Conservation (phyloP, 2,797 vertebrate species). For the Eleutherodactylus coqui region DNA sequence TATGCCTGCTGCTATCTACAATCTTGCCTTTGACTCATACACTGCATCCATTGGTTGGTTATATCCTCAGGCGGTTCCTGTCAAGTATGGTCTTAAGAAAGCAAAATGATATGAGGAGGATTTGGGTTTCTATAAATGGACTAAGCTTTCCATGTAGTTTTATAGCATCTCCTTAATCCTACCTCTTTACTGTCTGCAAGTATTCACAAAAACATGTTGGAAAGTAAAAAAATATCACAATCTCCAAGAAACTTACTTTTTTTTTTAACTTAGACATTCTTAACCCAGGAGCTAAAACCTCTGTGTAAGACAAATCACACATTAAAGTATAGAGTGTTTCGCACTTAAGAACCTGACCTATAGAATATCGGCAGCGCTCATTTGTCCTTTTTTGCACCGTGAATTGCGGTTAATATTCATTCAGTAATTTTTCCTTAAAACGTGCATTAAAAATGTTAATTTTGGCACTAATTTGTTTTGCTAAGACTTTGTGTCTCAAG, state of each 20-base stretch:
- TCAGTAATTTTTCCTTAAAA: constrained; percentile 60
- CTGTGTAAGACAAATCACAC: constrained; percentile 41
- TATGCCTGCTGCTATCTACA: background rate
- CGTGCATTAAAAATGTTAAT: constrained; percentile 60
- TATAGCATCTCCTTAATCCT: background rate
- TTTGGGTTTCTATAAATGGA: constrained; percentile 15
- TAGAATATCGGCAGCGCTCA: constrained; percentile 24
- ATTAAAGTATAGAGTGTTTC: constrained; percentile 42
- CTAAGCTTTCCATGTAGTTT: constrained; percentile 20
- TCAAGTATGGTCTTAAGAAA: background rate
- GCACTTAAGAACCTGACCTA: constrained; percentile 23
- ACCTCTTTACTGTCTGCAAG: background rate
- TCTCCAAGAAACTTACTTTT: background rate
- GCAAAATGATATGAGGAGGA: background rate
- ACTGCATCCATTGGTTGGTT: background rate
- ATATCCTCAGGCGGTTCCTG: background rate
- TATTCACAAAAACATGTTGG: constrained; percentile 5
- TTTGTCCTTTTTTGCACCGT: constrained; percentile 52
- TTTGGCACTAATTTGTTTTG: constrained; percentile 61
- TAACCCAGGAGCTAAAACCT: constrained; percentile 19
- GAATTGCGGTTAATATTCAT: constrained; percentile 59
- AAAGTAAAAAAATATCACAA: constrained; percentile 36
- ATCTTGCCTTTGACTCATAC: no score
- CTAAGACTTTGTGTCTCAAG: constrained; percentile 58
- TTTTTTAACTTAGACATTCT: constrained; percentile 21